Base-by-base conservation (phyloP, 1,140 invertebrate species). In the Vollenhovia emeryi region DNA sequence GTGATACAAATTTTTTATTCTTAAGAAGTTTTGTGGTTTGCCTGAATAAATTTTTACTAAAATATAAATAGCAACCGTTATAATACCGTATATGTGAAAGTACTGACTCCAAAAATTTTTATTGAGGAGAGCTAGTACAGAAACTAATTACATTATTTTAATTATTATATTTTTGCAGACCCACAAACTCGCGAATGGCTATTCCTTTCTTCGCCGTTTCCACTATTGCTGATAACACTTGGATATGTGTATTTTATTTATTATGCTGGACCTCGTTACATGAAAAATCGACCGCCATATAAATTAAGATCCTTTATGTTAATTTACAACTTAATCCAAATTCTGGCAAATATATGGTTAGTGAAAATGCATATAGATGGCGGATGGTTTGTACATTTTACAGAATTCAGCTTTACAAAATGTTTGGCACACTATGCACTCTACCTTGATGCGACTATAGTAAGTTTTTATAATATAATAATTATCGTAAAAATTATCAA, bases 251-350 rank as follows among this genome's bases (percentile, higher is more conserved):
- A 94, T 78, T 91, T 95, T 64, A 94, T 96, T 8, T 93, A 95
- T 83, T 92, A 93, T 60, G 85, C 93, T 21, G 96, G 96, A 6
- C 96, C 96, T 33, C 90, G 91, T 21, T 94, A 94, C 85, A 97
- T 97, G 97, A 95, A 96, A 89, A 93, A 96, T 78, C 89, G 95
- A 71, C 93, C 96, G 92, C 95, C 97, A 48, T 96, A 95, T 87
- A 92, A 96, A 24, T 93, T 97, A n/a, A 95, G 96, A 91, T 91
- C 85, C 55, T 85, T 96, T 27, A 95, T 97, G 59, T 93, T 95
- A 75, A 91, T 94, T 60, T 97, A 97, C 90, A 96, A 97, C 91
- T 88, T 96, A 52, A 92, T 95, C 89, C 95, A 97, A 92, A 95
- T 96, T 15, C 13, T 95, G 21, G 87, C 94, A 40, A 96, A 96